Conservation (phyloP, 2,888 invertebrate species). For the Escarpia spicata region DNA sequence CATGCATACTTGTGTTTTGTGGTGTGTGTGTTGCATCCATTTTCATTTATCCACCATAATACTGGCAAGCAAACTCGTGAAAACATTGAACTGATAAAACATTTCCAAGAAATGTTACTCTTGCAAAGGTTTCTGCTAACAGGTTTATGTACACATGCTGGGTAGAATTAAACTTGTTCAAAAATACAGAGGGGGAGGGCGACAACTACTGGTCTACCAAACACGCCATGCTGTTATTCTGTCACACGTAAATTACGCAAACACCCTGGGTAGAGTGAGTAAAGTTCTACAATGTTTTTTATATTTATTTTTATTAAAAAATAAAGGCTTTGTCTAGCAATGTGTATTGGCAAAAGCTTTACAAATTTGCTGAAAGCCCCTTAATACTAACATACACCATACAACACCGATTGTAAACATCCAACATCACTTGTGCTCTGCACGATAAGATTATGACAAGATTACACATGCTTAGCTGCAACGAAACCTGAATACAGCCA, state of each 20-base stretch:
- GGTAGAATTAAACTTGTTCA: too few species aligned
- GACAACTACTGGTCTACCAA: too few species aligned
- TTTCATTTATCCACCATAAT: too few species aligned
- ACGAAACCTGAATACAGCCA: not conserved
- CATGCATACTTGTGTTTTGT: not conserved
- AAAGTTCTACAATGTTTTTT: not conserved
- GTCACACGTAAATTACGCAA: not conserved
- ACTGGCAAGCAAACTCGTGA: too few species aligned
- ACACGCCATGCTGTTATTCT: too few species aligned
- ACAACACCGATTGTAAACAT: not conserved
- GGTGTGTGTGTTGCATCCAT: too few species aligned
- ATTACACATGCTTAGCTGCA: not conserved
- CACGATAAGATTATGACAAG: not conserved
- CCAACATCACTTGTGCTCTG: not conserved
- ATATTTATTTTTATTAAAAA: not conserved
- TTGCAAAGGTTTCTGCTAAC: too few species aligned
- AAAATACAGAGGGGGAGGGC: too few species aligned
- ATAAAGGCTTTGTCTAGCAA: not conserved
- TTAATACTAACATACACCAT: not conserved
- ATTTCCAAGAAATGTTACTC: too few species aligned
- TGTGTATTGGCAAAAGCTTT: not conserved
- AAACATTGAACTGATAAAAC: too few species aligned
- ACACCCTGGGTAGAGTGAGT: not conserved
- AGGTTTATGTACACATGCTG: too few species aligned
- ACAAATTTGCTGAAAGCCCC: not conserved